These are phyloP conservation scores for Monochamus alternatus DNA, from an alignment of 2,888 invertebrate species.

Conservation along the genomic window DNA sequence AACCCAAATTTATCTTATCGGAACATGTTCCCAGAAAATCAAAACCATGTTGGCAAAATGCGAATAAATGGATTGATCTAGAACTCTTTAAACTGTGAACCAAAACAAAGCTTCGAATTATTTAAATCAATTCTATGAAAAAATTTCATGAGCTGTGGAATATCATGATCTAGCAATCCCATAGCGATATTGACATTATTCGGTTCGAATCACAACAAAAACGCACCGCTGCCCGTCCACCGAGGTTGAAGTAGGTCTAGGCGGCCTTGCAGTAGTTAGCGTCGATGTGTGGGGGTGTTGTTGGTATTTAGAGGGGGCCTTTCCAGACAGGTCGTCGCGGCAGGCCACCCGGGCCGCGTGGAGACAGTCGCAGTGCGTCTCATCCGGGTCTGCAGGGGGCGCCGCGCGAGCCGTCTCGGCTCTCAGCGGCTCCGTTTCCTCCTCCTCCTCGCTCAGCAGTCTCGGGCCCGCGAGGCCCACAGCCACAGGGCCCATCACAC, in stretches of 20 bases:
- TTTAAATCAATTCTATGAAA: too few species aligned
- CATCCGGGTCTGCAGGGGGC: slow-evolving; percentile 70
- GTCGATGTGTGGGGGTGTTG: slow-evolving; percentile 68
- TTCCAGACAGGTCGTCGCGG: slow-evolving; percentile 93
- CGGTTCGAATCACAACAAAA: neutral
- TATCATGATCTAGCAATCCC: neutral
- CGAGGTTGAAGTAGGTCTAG: slow-evolving; percentile 27
- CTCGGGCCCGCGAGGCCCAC: slow-evolving; percentile 76
- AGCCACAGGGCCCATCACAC: slow-evolving; percentile 79
- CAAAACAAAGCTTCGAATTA: too few species aligned
- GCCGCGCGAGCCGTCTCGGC: slow-evolving; percentile 81
- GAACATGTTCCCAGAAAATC: too few species aligned
- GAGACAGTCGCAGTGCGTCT: slow-evolving; percentile 89
- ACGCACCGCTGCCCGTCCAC: slow-evolving; percentile 7
- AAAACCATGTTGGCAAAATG: too few species aligned
- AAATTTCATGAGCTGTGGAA: too few species aligned
- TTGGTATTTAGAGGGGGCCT: slow-evolving; percentile 72
- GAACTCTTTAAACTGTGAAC: too few species aligned
- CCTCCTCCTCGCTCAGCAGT: slow-evolving; percentile 79
- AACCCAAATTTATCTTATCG: too few species aligned
- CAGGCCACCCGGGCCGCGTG: slow-evolving; percentile 88
- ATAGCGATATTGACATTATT: neutral
- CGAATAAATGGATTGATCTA: too few species aligned
- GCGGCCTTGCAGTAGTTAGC: slow-evolving; percentile 55
- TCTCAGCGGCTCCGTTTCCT: slow-evolving; percentile 85